These are phyloP conservation scores for Plecturocebus donacophilus DNA, from an alignment of 2,113 vertebrate genomes.

Conservation along the genomic window DNA sequence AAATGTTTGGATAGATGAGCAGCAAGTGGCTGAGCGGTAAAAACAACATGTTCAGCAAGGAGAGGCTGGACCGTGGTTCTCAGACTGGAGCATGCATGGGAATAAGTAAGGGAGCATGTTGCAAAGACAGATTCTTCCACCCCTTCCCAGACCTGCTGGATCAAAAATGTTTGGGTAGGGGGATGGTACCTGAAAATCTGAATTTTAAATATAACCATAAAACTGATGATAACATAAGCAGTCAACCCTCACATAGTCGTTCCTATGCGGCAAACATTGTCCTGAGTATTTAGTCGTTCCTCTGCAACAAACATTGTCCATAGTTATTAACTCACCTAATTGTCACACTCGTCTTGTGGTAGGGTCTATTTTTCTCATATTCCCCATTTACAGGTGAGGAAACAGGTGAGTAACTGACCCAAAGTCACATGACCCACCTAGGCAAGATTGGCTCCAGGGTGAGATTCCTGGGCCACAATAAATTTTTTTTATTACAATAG, in stretches of 20 bases:
- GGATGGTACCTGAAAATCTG: not conserved
- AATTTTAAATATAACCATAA: not conserved
- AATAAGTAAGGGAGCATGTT: not conserved
- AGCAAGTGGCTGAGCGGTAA: not conserved
- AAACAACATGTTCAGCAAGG: not conserved
- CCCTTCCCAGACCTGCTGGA: not conserved
- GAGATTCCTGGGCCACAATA: not conserved
- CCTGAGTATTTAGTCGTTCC: not conserved
- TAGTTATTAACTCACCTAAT: not conserved
- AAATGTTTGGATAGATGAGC: not conserved
- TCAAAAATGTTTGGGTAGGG: not conserved
- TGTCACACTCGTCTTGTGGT: not conserved
- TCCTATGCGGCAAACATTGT: not conserved
- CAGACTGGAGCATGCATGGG: not conserved
- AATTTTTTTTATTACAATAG: too few species aligned
- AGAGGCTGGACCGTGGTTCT: not conserved
- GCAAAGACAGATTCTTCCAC: not conserved
- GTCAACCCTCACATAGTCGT: not conserved
- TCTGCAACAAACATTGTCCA: not conserved
- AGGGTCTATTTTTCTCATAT: not conserved
- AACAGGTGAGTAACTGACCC: not conserved
- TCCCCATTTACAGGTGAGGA: not conserved
- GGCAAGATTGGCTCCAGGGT: not conserved
- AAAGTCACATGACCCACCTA: not conserved
- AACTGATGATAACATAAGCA: not conserved